A percentile compares a stretch with the other conserved stretches of the same genome.
Evolutionary conservation across 1,140 invertebrate species (phyloP).

Genomic region (Babylonia areolata): DNA sequence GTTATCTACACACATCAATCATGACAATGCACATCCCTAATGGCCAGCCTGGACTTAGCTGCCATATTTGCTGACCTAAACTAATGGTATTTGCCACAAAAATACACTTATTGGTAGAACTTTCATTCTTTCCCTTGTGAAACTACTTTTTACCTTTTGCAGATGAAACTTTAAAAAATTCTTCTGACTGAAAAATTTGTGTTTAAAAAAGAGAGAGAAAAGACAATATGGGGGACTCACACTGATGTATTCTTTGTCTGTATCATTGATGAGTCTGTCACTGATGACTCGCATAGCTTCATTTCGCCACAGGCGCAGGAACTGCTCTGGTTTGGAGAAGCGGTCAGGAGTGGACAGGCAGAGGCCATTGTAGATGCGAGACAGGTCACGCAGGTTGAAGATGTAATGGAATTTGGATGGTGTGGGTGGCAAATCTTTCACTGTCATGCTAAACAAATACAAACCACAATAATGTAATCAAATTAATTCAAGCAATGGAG

Average conservation of each 20-base stretch:
- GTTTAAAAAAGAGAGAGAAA: no score
- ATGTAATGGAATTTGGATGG: slow-evolving; percentile 96
- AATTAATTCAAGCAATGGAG: background rate
- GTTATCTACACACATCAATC: no score
- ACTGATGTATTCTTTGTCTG: slow-evolving; percentile 76
- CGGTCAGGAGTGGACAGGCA: slow-evolving; percentile 83
- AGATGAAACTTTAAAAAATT: no score
- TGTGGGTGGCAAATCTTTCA: slow-evolving; percentile 88
- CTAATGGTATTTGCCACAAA: no score
- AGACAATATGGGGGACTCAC: slow-evolving; percentile 55
- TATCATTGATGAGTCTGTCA: slow-evolving; percentile 87
- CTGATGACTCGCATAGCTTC: slow-evolving; percentile 90
- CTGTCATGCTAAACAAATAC: slow-evolving; percentile 76
- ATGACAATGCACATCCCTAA: no score
- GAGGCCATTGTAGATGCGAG: slow-evolving; percentile 87
- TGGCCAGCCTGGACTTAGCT: no score
- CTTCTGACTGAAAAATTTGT: no score
- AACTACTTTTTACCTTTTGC: no score
- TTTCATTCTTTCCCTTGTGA: no score
- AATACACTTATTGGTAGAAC: no score
- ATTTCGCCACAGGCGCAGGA: slow-evolving; percentile 91
- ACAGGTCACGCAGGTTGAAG: slow-evolving; percentile 93
- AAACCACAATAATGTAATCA: background rate
- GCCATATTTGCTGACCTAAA: no score
- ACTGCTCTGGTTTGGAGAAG: slow-evolving; percentile 82